Percentiles rank a stretch among this genome's conserved stretches.
phyloP scores from a whole-genome alignment of 2,888 invertebrate genomes.

The Torymus texanus region DNA sequence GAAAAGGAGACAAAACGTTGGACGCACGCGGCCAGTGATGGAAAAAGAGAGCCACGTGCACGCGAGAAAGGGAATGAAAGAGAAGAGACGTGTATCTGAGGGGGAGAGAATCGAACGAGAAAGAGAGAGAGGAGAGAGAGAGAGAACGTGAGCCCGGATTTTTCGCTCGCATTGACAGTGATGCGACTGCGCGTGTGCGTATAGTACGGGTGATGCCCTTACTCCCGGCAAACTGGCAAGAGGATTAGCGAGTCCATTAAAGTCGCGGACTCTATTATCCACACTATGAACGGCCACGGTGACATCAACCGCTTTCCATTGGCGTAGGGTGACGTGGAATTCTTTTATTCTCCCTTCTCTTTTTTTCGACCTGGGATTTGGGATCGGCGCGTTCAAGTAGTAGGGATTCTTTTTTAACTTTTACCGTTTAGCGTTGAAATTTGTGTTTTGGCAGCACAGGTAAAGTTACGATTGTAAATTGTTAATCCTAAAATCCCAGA shows the following conservation, averaged over 20 bases:
- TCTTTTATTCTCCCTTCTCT: conserved; percentile 44
- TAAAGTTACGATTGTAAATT: neutral
- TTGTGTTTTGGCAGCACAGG: neutral
- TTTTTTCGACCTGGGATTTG: neutral
- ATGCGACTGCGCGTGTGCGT: conserved; percentile 56
- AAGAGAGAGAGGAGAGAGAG: conserved; percentile 39
- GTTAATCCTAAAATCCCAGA: too few species aligned
- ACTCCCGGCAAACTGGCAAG: conserved; percentile 71
- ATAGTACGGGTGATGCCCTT: conserved; percentile 44
- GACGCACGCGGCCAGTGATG: neutral
- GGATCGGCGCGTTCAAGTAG: neutral
- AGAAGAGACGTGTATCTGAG: conserved; percentile 41
- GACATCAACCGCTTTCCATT: conserved; percentile 72
- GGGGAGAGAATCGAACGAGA: conserved; percentile 24
- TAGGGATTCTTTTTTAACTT: conserved; percentile 40
- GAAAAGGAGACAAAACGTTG: conserved; percentile 11
- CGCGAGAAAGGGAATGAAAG: conserved; percentile 51
- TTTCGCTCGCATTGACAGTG: conserved; percentile 64
- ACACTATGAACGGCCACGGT: conserved; percentile 68
- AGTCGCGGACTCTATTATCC: conserved; percentile 76
- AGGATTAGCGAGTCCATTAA: conserved; percentile 76
- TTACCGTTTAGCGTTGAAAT: conserved; percentile 25
- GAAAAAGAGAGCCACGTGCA: conserved; percentile 10
- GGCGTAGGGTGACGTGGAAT: conserved; percentile 56
- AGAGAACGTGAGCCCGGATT: conserved; percentile 33